These are phyloP conservation scores for Sorex araneus DNA, from an alignment of 2,113 vertebrate genomes.

Conservation along the genomic window DNA sequence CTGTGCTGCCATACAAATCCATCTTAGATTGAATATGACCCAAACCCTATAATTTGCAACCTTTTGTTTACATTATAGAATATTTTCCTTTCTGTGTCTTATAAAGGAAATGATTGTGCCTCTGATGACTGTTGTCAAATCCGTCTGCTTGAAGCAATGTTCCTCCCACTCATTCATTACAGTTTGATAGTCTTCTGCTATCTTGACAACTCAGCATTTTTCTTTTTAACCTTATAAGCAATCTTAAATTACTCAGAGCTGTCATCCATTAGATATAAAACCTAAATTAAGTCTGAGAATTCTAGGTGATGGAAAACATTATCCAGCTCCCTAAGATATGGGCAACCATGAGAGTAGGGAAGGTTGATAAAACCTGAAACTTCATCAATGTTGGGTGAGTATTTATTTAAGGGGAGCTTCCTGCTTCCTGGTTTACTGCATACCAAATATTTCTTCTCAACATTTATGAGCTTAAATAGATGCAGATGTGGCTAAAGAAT, in stretches of 20 bases:
- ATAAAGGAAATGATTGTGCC: slow-evolving; percentile 31
- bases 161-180: slow-evolving; percentile 57
- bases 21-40: not conserved
- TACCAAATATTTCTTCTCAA: slow-evolving; percentile 83
- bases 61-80: not conserved
- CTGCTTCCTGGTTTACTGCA: slow-evolving; percentile 79
- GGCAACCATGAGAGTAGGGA: slow-evolving; percentile 27
- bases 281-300: slow-evolving; percentile 75
- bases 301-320: slow-evolving; percentile 80
- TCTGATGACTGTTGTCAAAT: slow-evolving; percentile 24
- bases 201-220: slow-evolving; percentile 73
- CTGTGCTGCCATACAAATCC: not conserved
- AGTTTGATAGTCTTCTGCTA: slow-evolving; percentile 69
- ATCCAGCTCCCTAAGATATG: slow-evolving; percentile 72
- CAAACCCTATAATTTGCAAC: not conserved
- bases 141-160: not conserved
- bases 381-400: slow-evolving; percentile 31
- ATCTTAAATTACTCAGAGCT: slow-evolving; percentile 70
- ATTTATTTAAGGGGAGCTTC: slow-evolving; percentile 80
- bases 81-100: slow-evolving; percentile 10
- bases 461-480: slow-evolving; percentile 83
- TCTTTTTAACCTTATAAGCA: slow-evolving; percentile 75
- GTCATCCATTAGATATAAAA: slow-evolving; percentile 79
- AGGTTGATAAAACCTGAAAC: slow-evolving; percentile 72
- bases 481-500: slow-evolving; percentile 84